phyloP scores from a whole-genome alignment of 2,888 invertebrate species.

The Cerastis leucographa region DNA sequence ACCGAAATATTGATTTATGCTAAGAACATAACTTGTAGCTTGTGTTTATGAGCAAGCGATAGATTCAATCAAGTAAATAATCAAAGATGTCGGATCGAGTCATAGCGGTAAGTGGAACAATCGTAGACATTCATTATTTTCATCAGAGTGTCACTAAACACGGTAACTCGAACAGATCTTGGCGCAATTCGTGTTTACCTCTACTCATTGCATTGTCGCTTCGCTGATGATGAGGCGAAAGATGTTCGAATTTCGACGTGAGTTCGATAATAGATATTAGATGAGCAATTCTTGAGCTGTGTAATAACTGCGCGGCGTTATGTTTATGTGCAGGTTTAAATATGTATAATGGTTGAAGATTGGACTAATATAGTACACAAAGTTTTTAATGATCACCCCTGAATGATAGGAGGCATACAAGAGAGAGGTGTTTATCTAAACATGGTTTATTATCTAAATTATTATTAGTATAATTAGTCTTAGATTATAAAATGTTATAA shows the following conservation, averaged over 20 bases:
- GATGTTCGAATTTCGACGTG: constrained; percentile 57
- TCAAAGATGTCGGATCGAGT: constrained; percentile 82
- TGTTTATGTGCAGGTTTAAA: neutral
- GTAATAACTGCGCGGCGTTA: neutral
- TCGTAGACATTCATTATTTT: constrained; percentile 48
- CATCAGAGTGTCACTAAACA: constrained; percentile 65
- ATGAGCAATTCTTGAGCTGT: neutral
- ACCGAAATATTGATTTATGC: constrained; percentile 36
- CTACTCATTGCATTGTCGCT: constrained; percentile 63
- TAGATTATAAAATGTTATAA: too few species aligned
- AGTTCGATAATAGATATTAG: constrained; percentile 37
- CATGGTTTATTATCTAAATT: too few species aligned
- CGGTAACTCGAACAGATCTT: constrained; percentile 68
- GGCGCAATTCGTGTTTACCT: constrained; percentile 58
- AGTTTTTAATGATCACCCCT: too few species aligned
- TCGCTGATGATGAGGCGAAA: constrained; percentile 63
- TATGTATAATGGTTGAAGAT: neutral
- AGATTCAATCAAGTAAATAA: constrained; percentile 4
- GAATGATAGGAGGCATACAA: too few species aligned
- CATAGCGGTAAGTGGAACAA: constrained; percentile 81
- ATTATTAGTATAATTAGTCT: too few species aligned
- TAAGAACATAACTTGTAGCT: neutral
- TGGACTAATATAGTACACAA: neutral
- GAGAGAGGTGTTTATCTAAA: too few species aligned
- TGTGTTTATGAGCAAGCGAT: neutral